These are phyloP conservation scores for Meteorus cinctellus DNA, from an alignment of 2,888 invertebrate species.

Conservation along the genomic window DNA sequence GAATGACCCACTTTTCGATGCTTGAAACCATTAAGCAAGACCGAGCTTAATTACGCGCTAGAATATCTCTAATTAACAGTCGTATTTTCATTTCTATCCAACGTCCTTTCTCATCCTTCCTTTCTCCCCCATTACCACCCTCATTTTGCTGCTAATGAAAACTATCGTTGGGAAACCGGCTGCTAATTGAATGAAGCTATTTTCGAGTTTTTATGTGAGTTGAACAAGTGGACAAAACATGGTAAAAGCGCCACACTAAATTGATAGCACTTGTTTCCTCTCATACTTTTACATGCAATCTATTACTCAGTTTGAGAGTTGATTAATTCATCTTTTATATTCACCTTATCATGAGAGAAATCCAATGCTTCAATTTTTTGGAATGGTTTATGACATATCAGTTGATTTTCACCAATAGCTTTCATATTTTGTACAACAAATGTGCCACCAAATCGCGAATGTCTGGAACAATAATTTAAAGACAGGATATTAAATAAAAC, in stretches of 20 bases:
- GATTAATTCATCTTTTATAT: constrained; percentile 4
- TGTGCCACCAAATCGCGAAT: constrained; percentile 95
- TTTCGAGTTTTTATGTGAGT: constrained; percentile 26
- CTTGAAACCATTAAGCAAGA: constrained; percentile 59
- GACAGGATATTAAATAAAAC: constrained; percentile 4
- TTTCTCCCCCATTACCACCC: constrained; percentile 36
- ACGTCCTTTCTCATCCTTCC: constrained; percentile 37
- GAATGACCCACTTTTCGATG: constrained; percentile 62
- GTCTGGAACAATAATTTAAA: constrained; percentile 75
- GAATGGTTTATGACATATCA: constrained; percentile 91
- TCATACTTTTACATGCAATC: background rate
- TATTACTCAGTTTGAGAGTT: background rate
- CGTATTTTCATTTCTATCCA: constrained; percentile 59
- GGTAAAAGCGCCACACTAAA: background rate
- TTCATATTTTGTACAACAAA: constrained; percentile 95
- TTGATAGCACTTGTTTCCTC: background rate
- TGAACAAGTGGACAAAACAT: background rate
- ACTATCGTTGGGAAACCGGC: constrained; percentile 51
- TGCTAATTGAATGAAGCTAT: constrained; percentile 58
- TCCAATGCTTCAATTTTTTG: constrained; percentile 84
- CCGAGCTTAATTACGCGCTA: constrained; percentile 61
- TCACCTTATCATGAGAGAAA: constrained; percentile 83
- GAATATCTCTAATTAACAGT: constrained; percentile 67
- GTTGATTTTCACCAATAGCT: constrained; percentile 89
- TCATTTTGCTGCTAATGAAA: constrained; percentile 54